Evolutionary conservation across 2,888 invertebrate species (phyloP), one percentile per base, ranked within the genome.

Genomic region (Pseudoips prasinana): DNA sequence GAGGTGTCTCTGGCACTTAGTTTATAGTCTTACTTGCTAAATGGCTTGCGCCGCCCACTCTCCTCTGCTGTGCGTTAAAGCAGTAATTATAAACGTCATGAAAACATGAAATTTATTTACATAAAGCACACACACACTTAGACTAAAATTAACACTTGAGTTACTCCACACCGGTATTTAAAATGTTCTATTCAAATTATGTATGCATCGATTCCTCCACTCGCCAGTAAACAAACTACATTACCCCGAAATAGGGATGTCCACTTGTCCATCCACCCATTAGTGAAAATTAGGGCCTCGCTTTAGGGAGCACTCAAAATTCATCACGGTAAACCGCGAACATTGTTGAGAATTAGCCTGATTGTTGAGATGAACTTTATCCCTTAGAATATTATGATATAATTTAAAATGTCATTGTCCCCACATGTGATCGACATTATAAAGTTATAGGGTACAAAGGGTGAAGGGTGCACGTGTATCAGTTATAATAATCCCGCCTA

Each of bases 401-500:
- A 77, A 83, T 84, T 85, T 84, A 77, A 86, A 85, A 74, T 74
- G 70, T 66, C 71, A 82, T 81, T 82, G 83, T 84, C 62, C 68
- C 48, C 23, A 35, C 42, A 42, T 57, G 48, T 51, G 56, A 52
- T 49, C 52, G 64, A 68, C 57, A 57, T 67, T 73, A 71, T 72
- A 72, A 70, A 73, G 60, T 74, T 73, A 71, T 73, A 68, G 65
- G 73, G 74, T 71, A 68, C 57, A 72, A 77, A 78, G 81, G 81
- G 79, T 79, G 75, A 74, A 79, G 76, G 75, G 77, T 69, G 73
- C 63, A 83, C 84, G 81, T 81, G 84, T 73, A 50, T 50, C 26
- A 41, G 19, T 44, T 58, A 66, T 67, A 55, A 65, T 66, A 58
- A 59, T 57, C 58, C 53, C 54, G 58, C 38, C 51, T 62, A 63